Percentiles rank a stretch among this genome's conserved stretches.
Conservation (phyloP, 2,113 vertebrate genomes). For the Bubalus kerabau region DNA sequence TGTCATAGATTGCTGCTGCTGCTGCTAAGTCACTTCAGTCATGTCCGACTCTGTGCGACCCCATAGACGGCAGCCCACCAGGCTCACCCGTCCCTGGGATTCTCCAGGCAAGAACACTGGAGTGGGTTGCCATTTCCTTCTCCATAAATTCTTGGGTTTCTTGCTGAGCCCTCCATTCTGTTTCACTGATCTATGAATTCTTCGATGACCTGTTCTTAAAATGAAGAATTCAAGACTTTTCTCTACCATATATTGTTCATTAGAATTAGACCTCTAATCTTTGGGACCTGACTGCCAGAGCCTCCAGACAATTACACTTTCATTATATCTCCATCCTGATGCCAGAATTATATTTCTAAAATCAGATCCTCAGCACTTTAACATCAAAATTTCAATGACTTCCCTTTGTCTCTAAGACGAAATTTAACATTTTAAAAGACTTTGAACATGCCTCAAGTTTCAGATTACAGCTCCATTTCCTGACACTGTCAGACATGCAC, state of each 20-base stretch:
- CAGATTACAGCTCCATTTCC: neutral
- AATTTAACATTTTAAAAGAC: neutral
- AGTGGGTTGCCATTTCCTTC: too few relatives aligned
- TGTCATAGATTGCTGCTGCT: neutral
- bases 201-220: neutral
- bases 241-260: neutral
- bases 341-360: neutral
- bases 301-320: neutral
- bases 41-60: too few relatives aligned
- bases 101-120: too few relatives aligned
- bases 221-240: neutral
- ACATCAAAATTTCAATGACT: neutral
- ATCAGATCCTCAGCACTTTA: neutral
- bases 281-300: neutral
- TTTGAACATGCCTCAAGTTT: neutral
- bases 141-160: neutral
- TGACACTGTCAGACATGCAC: neutral
- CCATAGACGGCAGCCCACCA: too few relatives aligned
- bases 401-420: neutral
- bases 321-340: neutral
- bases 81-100: too few relatives aligned
- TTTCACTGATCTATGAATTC: neutral
- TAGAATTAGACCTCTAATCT: neutral
- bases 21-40: too few relatives aligned
- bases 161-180: neutral